phyloP scores from a whole-genome alignment of 37 sponge, comb jelly and placozoan genomes.

The Petrosia ficiformis region DNA sequence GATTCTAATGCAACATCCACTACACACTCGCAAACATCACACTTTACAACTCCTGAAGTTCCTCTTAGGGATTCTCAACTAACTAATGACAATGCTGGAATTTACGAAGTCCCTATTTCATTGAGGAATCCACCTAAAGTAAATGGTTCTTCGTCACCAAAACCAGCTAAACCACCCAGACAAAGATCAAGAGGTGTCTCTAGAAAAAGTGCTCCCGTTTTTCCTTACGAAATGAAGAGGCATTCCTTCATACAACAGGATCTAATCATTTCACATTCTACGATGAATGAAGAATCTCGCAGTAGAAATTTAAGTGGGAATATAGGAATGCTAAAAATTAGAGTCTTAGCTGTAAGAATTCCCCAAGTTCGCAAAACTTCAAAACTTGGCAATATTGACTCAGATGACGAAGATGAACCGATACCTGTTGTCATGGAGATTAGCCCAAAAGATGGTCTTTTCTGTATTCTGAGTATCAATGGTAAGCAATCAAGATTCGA shows the following conservation, averaged over 20 bases:
- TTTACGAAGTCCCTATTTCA: neutral
- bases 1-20: too few species aligned
- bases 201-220: neutral
- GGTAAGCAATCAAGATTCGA: neutral
- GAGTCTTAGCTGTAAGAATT: neutral
- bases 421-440: neutral
- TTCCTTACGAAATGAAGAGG: neutral
- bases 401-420: neutral
- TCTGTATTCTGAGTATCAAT: slow-evolving; percentile 4
- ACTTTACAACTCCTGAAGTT: too few species aligned
- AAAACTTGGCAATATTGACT: neutral
- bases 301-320: neutral
- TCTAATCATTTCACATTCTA: neutral
- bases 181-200: neutral
- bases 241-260: neutral
- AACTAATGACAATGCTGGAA: neutral
- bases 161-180: slow-evolving; percentile 2
- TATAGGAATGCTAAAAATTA: neutral
- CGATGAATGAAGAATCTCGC: neutral
- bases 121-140: neutral
- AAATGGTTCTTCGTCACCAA: neutral
- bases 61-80: neutral
- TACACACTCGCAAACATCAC: too few species aligned
- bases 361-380: neutral
- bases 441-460: neutral